Evolutionary conservation across 2,113 vertebrate species (phyloP), one percentile per base, ranked within the genome.

Genomic region (Tretioscincus oriximinensis): DNA sequence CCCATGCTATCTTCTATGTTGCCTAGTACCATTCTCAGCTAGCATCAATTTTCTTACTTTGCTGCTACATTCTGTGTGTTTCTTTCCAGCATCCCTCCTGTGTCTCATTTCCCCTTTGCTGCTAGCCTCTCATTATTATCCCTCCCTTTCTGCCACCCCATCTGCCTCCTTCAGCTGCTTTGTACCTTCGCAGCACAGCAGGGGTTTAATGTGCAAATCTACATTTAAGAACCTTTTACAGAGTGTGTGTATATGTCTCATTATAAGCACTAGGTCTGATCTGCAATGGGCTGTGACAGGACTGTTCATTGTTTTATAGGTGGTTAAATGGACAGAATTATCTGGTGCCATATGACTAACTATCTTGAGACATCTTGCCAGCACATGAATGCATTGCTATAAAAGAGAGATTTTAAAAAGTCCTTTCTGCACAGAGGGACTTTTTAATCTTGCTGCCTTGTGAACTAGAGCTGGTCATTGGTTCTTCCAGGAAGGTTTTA

Each of bases 151-250:
- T 72, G 76, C 70, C 5, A 2, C 66, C 73, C 90, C 90, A 91
- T 90, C 92, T 92, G 90, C 88, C 82, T 7, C 1, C 9, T 61
- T 89, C 85, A 86, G 80, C 90, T 84, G 91, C 87, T 90, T 77
- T 14, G 18, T 1, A 68, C 61, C 1, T 2, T 70, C 3, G 28
- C 80, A 0, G 9, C 9, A 29, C 20, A 3, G 45, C 78, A 71
- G 35, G 92, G 74, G 85, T 73, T 93, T 90, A 92, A 87, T 77
- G 89, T 85, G 92, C 89, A 93, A 91, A 93, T 90, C 92, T 88
- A 6, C 85, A 83, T 11, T 77, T 65, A 83, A 72, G 68, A 74
- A 72, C 68, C 24, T 77, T 83, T 63, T 66, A n/a, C 45, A 18
- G 16, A 8, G 11, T 12, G 63, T 49, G 76, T 31, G 22, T 24